Evolutionary conservation across 92 coral and sea anemone species (phyloP), one percentile per base, ranked within the genome.

Genomic region (Hydrozoanthus gracilis): DNA sequence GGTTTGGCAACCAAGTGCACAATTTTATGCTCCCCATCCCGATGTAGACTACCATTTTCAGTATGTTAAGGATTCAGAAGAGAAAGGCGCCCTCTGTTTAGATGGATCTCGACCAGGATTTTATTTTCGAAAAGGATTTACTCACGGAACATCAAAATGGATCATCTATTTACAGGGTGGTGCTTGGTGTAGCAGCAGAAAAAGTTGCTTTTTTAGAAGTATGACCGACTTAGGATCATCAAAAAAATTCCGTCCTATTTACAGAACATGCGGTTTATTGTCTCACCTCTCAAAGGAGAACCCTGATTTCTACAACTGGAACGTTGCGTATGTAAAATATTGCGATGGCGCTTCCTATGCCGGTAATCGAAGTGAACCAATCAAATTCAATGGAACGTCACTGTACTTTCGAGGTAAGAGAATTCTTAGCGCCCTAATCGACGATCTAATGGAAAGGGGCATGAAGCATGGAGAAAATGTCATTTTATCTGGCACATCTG

Each of bases 321-420:
- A 93, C 86, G 93, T 89, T 13, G 99, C 91, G 74, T 97, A 82
- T 65, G 89, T 97, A 68, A 90, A 91, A n/a, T 97, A 97, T 88
- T 97, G 99, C 67, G 99, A 97, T 71, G 99, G 99, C 2, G 92
- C 95, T 50, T 97, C 99, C 35, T 97, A 92, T 61, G 88, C 99
- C 2, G 99, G 99, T 35, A 95, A 92, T 76, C 88, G 99, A 60
- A 71, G 91, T 18, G 83, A 95, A n/a, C 95, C 99, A 0, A 88
- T 97, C 8, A 71, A 84, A 17, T 86, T 97, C 86, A 88, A 89
- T 14, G 95, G 91, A 0, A 83, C 78, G 17, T 64, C 83, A 67
- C 55, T 97, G 14, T 93, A 95, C 85, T 92, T 97, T 62, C 83
- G 99, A 52, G 99, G 99, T 7, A 95, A 93, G 83, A 66, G 94